Evolutionary conservation across 1,140 invertebrate species (phyloP).

Genomic region (Drosophila navojoa): DNA sequence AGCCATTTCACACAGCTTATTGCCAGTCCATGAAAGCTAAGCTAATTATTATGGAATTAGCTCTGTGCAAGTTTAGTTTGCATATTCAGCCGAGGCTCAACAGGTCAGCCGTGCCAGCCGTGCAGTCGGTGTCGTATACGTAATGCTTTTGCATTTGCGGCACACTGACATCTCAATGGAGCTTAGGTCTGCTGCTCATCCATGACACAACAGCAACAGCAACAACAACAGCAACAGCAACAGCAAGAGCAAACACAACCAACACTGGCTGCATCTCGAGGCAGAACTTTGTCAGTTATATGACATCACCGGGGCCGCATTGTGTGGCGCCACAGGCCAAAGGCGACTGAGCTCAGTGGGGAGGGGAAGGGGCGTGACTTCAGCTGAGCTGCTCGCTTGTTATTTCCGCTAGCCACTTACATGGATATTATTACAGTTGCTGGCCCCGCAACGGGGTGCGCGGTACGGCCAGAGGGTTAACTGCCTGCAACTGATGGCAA

Average conservation of each 20-base stretch:
- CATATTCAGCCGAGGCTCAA: background rate
- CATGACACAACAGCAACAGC: background rate
- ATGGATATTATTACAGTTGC: slow-evolving; percentile 2
- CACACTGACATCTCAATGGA: slow-evolving; percentile 13
- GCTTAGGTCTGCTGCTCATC: background rate
- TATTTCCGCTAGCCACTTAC: slow-evolving; percentile 49
- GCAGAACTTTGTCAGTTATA: slow-evolving; percentile 40
- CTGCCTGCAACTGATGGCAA: background rate
- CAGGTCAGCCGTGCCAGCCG: slow-evolving; percentile 10
- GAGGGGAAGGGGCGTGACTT: no score
- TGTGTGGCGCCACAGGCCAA: slow-evolving; percentile 13
- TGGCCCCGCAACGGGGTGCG: background rate
- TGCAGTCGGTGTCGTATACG: slow-evolving; percentile 21
- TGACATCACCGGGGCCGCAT: slow-evolving; percentile 44
- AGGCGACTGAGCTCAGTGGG: no score
- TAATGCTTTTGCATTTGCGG: slow-evolving; percentile 27
- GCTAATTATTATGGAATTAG: slow-evolving; percentile 1
- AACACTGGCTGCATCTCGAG: background rate
- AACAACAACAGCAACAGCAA: background rate
- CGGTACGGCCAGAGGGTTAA: background rate
- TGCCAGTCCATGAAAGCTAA: background rate
- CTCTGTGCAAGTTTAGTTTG: background rate
- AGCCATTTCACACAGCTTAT: background rate
- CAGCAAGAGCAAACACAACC: background rate
- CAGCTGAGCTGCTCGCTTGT: slow-evolving; percentile 17